Evolutionary conservation across 2,888 invertebrate species (phyloP).

Genomic region (Platycheirus rosarum): DNA sequence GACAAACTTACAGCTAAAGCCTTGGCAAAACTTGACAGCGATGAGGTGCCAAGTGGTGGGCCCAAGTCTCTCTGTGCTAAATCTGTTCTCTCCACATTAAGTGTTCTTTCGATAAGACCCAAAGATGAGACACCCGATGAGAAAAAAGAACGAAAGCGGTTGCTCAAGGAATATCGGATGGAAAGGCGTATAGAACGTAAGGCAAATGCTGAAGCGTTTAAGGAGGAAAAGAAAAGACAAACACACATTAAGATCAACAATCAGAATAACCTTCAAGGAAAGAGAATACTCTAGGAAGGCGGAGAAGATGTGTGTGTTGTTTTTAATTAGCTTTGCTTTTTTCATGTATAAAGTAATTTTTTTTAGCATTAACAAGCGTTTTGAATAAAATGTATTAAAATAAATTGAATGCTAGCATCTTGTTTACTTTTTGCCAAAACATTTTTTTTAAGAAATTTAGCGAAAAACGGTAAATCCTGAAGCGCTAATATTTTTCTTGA

Average conservation of each 20-base stretch:
- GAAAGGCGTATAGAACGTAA: conserved; percentile 92
- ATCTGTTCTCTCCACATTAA: conserved; percentile 87
- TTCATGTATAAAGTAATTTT: conserved; percentile 1
- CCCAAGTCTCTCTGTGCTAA: conserved; percentile 85
- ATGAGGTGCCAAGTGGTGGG: conserved; percentile 79
- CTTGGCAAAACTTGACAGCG: conserved; percentile 86
- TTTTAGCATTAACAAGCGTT: not conserved
- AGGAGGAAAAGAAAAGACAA: conserved; percentile 92
- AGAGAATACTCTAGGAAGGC: conserved; percentile 83
- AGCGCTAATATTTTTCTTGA: too few relatives aligned
- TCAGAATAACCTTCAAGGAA: conserved; percentile 88
- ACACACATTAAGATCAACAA: conserved; percentile 91
- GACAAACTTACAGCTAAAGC: conserved; percentile 88
- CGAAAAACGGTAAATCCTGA: too few relatives aligned
- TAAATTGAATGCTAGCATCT: too few relatives aligned
- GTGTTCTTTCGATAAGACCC: conserved; percentile 87
- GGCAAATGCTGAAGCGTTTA: conserved; percentile 91
- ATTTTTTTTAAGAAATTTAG: too few relatives aligned
- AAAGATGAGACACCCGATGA: conserved; percentile 92
- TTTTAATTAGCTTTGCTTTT: conserved; percentile 10
- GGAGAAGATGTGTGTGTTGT: not conserved
- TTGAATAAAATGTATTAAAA: conserved; percentile 13
- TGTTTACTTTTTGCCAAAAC: too few relatives aligned
- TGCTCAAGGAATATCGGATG: conserved; percentile 89
- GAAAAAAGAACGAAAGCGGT: conserved; percentile 89